phyloP scores from a whole-genome alignment of 64 coral and sea anemone species.

The Pocillopora verrucosa region DNA sequence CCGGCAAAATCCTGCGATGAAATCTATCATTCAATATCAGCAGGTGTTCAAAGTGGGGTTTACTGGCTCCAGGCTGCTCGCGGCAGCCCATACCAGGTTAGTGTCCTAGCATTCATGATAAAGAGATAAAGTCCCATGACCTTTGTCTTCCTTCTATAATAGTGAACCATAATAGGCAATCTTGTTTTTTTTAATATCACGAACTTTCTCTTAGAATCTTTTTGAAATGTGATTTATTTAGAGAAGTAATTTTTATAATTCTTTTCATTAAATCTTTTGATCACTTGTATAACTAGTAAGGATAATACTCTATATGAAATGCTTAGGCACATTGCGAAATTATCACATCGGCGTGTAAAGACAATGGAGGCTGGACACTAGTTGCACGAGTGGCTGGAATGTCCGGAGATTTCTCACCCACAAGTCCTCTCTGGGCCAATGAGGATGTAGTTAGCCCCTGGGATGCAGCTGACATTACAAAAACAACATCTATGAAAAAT shows the following conservation, averaged over 20 bases:
- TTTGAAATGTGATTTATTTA: too few species aligned
- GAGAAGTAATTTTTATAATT: too few species aligned
- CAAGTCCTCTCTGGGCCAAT: slow-evolving; percentile 86
- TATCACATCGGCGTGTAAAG: slow-evolving; percentile 43
- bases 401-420: slow-evolving; percentile 86
- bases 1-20: slow-evolving; percentile 80
- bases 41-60: slow-evolving; percentile 55
- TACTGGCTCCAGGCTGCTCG: slow-evolving; percentile 78
- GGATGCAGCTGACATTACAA: slow-evolving; percentile 77
- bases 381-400: slow-evolving; percentile 81
- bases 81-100: slow-evolving; percentile 77
- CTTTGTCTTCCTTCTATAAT: too few species aligned
- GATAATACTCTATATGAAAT: background rate
- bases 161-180: too few species aligned
- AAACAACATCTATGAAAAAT: slow-evolving; percentile 94
- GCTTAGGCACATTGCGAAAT: slow-evolving; percentile 90
- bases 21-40: slow-evolving; percentile 36
- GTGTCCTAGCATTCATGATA: background rate
- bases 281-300: too few species aligned
- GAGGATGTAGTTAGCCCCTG: slow-evolving; percentile 72
- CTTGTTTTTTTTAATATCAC: too few species aligned
- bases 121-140: too few species aligned
- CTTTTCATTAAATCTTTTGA: too few species aligned
- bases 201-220: too few species aligned
- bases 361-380: slow-evolving; percentile 92